phyloP scores from a whole-genome alignment of 2,797 vertebrate genomes.

The Sebastes cheni region DNA sequence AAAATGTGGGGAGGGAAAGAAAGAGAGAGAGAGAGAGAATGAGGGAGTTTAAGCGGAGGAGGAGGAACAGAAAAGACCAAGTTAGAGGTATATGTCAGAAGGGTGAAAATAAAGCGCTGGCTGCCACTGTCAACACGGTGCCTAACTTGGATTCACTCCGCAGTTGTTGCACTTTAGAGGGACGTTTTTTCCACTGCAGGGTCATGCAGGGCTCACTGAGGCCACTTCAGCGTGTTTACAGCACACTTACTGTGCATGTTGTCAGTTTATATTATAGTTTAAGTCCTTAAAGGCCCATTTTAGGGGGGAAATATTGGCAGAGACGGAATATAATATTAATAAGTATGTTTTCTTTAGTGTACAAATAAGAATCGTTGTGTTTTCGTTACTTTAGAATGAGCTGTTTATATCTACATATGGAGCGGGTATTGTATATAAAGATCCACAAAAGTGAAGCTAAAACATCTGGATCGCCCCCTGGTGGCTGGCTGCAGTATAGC shows the following conservation, averaged over 20 bases:
- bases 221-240: neutral
- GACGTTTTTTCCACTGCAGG: conserved; percentile 24
- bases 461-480: too few species aligned
- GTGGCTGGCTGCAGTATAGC: too few species aligned
- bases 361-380: too few species aligned
- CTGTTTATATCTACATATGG: too few species aligned
- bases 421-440: too few species aligned
- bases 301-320: too few species aligned
- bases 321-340: too few species aligned
- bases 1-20: conserved; percentile 26
- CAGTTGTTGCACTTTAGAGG: conserved; percentile 13
- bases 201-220: neutral
- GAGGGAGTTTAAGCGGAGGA: neutral
- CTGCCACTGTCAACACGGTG: conserved; percentile 44
- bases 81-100: conserved; percentile 3
- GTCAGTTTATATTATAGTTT: neutral
- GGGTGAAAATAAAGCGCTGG: conserved; percentile 32
- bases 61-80: neutral
- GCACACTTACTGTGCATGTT: neutral
- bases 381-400: too few species aligned
- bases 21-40: neutral
- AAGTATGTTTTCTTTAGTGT: too few species aligned
- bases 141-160: neutral
- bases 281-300: too few species aligned
- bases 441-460: too few species aligned